These are phyloP conservation scores for Butastur rufipennis DNA, from an alignment of 2,113 vertebrate genomes.

Conservation along the genomic window DNA sequence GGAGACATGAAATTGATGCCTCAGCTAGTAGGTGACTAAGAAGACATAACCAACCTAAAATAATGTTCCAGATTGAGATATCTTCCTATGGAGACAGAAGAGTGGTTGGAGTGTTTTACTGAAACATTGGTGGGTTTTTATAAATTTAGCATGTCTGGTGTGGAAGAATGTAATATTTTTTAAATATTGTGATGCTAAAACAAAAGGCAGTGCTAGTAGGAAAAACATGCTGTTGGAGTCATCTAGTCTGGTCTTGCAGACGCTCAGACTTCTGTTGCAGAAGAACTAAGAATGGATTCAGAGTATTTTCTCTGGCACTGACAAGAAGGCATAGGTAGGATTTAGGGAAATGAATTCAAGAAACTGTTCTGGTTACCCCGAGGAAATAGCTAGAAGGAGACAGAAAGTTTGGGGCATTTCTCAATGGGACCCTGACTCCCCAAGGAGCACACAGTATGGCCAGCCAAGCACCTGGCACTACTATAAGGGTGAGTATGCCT, in stretches of 20 bases:
- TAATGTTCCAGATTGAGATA: not conserved
- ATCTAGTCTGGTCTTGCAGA: not conserved
- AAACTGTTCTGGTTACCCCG: not conserved
- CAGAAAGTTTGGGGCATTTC: not conserved
- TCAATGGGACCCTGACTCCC: too few species aligned
- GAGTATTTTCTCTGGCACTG: not conserved
- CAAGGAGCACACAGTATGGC: not conserved
- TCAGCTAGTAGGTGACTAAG: not conserved
- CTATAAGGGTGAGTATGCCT: not conserved
- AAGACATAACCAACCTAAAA: not conserved
- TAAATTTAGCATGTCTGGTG: not conserved
- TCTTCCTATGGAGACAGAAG: not conserved
- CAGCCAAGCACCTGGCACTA: accelerated
- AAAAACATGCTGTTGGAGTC: not conserved
- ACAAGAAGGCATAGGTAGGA: not conserved
- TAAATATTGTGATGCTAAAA: not conserved
- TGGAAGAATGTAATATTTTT: not conserved
- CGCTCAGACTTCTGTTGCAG: not conserved
- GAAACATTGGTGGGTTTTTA: not conserved
- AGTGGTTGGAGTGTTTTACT: not conserved
- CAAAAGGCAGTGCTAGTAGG: not conserved
- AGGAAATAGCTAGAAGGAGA: not conserved
- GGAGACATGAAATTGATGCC: not conserved
- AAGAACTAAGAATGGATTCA: not conserved
- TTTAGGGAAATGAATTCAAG: not conserved